phyloP scores from a whole-genome alignment of 2,113 vertebrate species.

The Neogale vison region DNA sequence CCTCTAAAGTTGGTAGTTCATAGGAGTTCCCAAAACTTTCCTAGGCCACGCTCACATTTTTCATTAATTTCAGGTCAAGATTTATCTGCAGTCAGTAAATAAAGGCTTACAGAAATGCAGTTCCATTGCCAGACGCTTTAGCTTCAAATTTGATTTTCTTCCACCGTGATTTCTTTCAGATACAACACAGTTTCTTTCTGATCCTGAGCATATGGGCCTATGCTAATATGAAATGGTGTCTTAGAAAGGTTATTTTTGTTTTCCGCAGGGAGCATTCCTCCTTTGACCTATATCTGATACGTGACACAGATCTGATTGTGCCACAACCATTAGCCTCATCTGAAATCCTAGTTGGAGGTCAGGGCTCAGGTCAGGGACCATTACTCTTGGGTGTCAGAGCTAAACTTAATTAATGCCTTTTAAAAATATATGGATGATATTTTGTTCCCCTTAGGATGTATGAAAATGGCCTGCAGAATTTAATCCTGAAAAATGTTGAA shows the following conservation, averaged over 20 bases:
- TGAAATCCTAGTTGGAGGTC: constrained; percentile 32
- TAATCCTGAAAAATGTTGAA: constrained; percentile 36
- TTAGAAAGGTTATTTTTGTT: constrained; percentile 68
- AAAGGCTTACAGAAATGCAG: constrained; percentile 52
- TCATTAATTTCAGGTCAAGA: constrained; percentile 62
- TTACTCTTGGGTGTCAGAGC: constrained; percentile 56
- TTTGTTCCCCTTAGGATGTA: constrained; percentile 31
- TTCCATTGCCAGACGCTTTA: constrained; percentile 57
- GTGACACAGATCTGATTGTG: constrained; percentile 65
- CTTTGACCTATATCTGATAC: constrained; percentile 69
- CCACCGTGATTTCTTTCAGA: constrained; percentile 62
- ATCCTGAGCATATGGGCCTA: constrained; percentile 61
- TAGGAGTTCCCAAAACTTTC: constrained; percentile 42
- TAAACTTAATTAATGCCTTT: constrained; percentile 70
- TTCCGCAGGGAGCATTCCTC: constrained; percentile 58
- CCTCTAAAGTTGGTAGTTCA: constrained; percentile 33
- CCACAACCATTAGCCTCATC: constrained; percentile 52
- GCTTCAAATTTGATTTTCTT: constrained; percentile 46
- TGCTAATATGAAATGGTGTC: constrained; percentile 65
- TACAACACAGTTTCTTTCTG: constrained; percentile 53
- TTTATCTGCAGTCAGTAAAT: constrained; percentile 63
- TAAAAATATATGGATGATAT: constrained; percentile 42
- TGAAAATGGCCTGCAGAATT: constrained; percentile 58
- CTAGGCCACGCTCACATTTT: constrained; percentile 15
- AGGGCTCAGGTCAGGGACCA: constrained; percentile 52